Base-by-base conservation (phyloP, 2,797 vertebrate species). In the Leuciscus waleckii region DNA sequence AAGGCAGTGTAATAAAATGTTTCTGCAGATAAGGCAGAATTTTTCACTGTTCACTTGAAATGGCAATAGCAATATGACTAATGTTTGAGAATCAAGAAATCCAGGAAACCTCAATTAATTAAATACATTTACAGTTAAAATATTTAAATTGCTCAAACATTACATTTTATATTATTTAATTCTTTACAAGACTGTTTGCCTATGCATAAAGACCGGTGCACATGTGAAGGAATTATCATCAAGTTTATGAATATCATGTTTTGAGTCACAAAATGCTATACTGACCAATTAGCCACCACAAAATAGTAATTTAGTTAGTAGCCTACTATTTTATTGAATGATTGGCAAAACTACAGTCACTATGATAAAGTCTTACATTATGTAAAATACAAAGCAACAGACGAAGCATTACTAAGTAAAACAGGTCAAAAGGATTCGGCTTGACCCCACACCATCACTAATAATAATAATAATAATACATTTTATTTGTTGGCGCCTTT, bases 301-400 rank as follows among this genome's bases (percentile, higher is more conserved):
- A 80, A 13, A 41, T 7, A n/a, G 37, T 2, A 41, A 21, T 2
- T 41, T 37, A 69, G 14, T 35, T 17, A 43, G 37, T 32, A 49
- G 49, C 49, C 16, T 51, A 73, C 69, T 63, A 23, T 74, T 74
- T 75, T 83, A 74, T 63, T 82, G 69, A 26, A 61, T 82, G 7
- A 74, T 11, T 74, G 14, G 8, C 19, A 35, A 82, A 71, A 23
- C 54, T 35, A 46, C 37, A 63, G 21, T 49, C 56, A 32, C 61
- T 49, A 46, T 46, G 21, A 32, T 56, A 56, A 32, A 35, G 16
- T 82, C n/a, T 43, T 32, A 58, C 23, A 70, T 56, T 56, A 61
- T 5, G 7, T 56, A 9, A 35, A 77, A 85, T 63, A 63, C 43
- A 56, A 71, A 78, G 51, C 76, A 49, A 61, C 1, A 26, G 11